Percentiles rank a stretch among this genome's conserved stretches.
phyloP scores from a whole-genome alignment of 1,140 invertebrate species.

The Frieseomelitta varia region DNA sequence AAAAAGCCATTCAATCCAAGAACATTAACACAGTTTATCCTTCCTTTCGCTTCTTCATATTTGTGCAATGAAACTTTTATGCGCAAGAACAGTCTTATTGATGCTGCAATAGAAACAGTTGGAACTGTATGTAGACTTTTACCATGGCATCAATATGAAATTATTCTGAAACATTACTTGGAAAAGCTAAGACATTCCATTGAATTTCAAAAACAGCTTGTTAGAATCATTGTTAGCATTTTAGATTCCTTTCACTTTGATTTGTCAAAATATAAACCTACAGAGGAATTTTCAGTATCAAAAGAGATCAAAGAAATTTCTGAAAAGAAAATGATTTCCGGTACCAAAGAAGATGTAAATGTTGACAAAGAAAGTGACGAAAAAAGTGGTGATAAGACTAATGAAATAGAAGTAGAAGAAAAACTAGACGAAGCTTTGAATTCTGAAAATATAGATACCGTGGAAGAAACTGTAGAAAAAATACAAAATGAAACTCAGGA shows the following conservation, averaged over 20 bases:
- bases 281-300: slow-evolving; percentile 58
- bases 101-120: slow-evolving; percentile 90
- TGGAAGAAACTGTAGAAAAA: slow-evolving; percentile 69
- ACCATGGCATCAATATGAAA: slow-evolving; percentile 94
- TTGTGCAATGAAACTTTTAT: slow-evolving; percentile 89
- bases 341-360: slow-evolving; percentile 68
- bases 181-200: slow-evolving; percentile 86
- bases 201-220: slow-evolving; percentile 91
- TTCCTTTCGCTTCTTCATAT: slow-evolving; percentile 92
- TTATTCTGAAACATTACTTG: slow-evolving; percentile 91
- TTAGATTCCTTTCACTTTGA: slow-evolving; percentile 97
- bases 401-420: slow-evolving; percentile 63
- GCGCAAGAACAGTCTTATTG: slow-evolving; percentile 91
- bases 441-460: slow-evolving; percentile 49
- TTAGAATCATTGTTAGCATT: slow-evolving; percentile 91
- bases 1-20: slow-evolving; percentile 84
- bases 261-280: slow-evolving; percentile 84
- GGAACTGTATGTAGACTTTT: slow-evolving; percentile 89
- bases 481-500: slow-evolving; percentile 39
- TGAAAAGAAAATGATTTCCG: neutral
- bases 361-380: slow-evolving; percentile 64
- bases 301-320: neutral
- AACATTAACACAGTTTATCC: slow-evolving; percentile 91
- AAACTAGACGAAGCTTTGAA: slow-evolving; percentile 73
- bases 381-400: slow-evolving; percentile 70